Evolutionary conservation across 1,140 invertebrate species (phyloP).

Genomic region (Saxidomus purpurata): DNA sequence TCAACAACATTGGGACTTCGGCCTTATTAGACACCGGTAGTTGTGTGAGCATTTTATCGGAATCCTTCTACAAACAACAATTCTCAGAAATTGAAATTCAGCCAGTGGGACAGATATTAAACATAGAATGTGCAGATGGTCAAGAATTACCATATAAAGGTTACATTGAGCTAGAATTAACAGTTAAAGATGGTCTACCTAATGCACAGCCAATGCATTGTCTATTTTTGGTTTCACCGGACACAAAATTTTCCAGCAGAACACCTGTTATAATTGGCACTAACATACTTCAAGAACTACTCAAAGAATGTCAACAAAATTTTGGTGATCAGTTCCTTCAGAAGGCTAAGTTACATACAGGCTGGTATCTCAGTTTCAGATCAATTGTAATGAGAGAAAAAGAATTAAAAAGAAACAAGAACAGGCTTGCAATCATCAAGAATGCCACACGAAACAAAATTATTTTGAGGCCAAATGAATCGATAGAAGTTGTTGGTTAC

Average conservation of each 20-base stretch:
- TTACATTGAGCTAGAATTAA: conserved; percentile 6
- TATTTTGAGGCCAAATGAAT: conserved; percentile 3
- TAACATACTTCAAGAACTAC: conserved; percentile 11
- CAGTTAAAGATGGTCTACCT: background rate
- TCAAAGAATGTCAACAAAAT: conserved; percentile 17
- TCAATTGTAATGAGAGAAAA: conserved; percentile 9
- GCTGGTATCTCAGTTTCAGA: conserved; percentile 7
- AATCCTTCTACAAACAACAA: conserved; percentile 37
- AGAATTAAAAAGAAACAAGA: background rate
- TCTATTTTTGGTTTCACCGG: conserved; percentile 36
- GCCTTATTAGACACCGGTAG: conserved; percentile 46
- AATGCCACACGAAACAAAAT: background rate
- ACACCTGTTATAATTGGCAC: conserved; percentile 15
- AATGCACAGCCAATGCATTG: background rate
- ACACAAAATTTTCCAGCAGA: conserved; percentile 21
- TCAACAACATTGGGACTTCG: background rate
- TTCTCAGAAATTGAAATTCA: conserved; percentile 9
- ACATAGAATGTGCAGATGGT: conserved; percentile 55
- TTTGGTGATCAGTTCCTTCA: conserved; percentile 65
- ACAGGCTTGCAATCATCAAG: background rate
- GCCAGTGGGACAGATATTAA: background rate
- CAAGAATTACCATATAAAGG: conserved; percentile 24
- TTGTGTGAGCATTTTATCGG: conserved; percentile 38
- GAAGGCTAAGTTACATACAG: conserved; percentile 28
- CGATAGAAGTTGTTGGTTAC: conserved; percentile 31